A percentile compares a stretch with the other conserved stretches of the same genome.
These are phyloP conservation scores for Zygogramma bicolorata DNA, from an alignment of 2,888 invertebrate genomes.

Conservation along the genomic window DNA sequence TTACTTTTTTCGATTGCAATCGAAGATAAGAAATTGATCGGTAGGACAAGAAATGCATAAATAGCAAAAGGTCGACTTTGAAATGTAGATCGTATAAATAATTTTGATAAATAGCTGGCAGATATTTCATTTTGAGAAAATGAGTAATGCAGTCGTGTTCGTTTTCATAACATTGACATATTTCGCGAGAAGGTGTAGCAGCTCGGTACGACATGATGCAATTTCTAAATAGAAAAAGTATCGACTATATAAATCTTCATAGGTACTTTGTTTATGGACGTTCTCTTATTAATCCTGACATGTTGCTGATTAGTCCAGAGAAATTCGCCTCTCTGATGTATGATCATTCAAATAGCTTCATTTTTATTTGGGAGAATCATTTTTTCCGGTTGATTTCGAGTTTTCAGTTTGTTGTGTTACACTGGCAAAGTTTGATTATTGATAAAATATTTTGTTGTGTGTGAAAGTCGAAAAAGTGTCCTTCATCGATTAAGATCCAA, in stretches of 20 bases:
- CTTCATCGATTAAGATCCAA: no score
- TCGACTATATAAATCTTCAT: background rate
- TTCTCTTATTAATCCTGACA: background rate
- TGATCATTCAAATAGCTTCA: background rate
- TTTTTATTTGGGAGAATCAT: background rate
- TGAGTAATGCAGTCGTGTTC: background rate
- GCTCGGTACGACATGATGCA: background rate
- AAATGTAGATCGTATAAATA: background rate
- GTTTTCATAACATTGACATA: slow-evolving; percentile 16
- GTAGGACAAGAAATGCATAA: slow-evolving; percentile 1
- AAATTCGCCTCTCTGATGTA: background rate
- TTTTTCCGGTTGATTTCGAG: no score
- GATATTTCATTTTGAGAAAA: slow-evolving; percentile 12
- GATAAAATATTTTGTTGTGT: no score
- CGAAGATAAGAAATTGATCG: slow-evolving; percentile 1
- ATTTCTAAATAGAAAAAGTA: background rate
- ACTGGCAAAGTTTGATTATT: no score
- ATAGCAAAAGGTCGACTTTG: background rate
- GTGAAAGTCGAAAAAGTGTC: no score
- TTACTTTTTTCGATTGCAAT: background rate
- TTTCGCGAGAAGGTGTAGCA: slow-evolving; percentile 8
- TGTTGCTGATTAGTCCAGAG: background rate
- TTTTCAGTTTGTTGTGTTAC: no score
- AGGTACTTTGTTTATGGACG: background rate
- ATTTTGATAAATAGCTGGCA: background rate